These are phyloP conservation scores for Leptopilina boulardi DNA, from an alignment of 1,140 invertebrate species.

Conservation along the genomic window DNA sequence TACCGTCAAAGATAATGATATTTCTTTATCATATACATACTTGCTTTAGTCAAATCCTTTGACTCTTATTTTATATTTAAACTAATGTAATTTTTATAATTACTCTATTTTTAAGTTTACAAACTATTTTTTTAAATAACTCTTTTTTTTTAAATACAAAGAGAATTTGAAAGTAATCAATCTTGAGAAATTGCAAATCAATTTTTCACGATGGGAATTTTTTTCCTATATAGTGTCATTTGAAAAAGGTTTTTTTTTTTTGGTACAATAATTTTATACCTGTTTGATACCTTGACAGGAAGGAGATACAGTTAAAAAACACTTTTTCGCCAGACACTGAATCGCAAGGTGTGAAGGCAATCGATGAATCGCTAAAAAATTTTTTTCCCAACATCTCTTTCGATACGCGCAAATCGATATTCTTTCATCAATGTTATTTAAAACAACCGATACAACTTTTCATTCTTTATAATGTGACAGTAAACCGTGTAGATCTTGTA, in stretches of 20 bases:
- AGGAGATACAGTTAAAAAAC: neutral
- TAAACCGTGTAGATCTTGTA: neutral
- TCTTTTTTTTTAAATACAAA: too few species aligned
- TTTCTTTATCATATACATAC: neutral
- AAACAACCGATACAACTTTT: neutral
- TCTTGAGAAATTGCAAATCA: too few species aligned
- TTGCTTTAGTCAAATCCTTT: neutral
- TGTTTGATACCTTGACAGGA: neutral
- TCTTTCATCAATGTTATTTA: neutral
- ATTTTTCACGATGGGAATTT: too few species aligned
- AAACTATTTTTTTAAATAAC: too few species aligned
- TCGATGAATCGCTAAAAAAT: neutral
- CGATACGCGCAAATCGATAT: neutral
- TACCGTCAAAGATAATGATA: neutral
- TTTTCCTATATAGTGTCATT: too few species aligned
- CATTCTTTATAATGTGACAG: neutral
- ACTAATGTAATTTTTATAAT: too few species aligned
- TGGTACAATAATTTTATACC: neutral
- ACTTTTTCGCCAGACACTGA: neutral
- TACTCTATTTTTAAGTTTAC: too few species aligned
- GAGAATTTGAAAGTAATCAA: too few species aligned
- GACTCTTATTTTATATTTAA: too few species aligned
- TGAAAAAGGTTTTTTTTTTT: neutral
- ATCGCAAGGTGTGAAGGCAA: conserved; percentile 17
- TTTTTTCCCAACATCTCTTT: neutral